Evolutionary conservation across 1,140 invertebrate genomes (phyloP).

Genomic region (Antheraea mylitta): DNA sequence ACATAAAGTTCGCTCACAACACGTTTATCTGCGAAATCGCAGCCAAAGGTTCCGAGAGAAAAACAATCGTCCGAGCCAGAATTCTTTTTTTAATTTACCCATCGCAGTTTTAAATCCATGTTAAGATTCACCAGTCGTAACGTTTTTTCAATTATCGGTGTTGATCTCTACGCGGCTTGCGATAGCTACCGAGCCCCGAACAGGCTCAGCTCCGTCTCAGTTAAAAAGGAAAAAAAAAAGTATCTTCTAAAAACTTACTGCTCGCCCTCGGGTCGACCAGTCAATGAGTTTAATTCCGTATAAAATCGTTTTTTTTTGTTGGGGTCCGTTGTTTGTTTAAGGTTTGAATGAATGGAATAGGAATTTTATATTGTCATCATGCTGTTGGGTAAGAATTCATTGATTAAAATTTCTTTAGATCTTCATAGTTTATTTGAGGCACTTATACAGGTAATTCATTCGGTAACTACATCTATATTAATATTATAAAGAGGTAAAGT

Average conservation of each 20-base stretch:
- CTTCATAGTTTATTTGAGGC: too few relatives aligned
- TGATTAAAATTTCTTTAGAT: background rate
- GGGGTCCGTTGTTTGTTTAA: constrained; percentile 5
- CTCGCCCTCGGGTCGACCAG: constrained; percentile 21
- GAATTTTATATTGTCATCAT: background rate
- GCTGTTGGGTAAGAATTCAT: background rate
- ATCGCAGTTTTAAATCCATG: constrained; percentile 67
- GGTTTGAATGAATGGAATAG: background rate
- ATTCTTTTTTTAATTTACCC: constrained; percentile 71
- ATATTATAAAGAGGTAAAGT: too few relatives aligned
- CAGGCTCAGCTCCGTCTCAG: constrained; percentile 32
- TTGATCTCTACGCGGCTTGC: constrained; percentile 57
- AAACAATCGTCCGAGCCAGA: constrained; percentile 49
- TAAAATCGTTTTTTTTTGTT: constrained; percentile 12
- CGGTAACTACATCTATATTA: too few relatives aligned
- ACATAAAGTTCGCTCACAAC: constrained; percentile 61
- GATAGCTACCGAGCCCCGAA: constrained; percentile 54
- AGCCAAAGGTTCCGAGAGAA: constrained; percentile 45
- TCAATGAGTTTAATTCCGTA: constrained; percentile 33
- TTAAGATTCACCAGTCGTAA: constrained; percentile 65
- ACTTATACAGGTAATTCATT: too few relatives aligned
- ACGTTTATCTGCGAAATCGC: constrained; percentile 44
- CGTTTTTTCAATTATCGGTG: constrained; percentile 66
- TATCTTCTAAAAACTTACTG: constrained; percentile 35
- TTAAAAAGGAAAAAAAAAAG: constrained; percentile 34